phyloP scores from a whole-genome alignment of 2,113 vertebrate genomes.

The Barnardius zonarius region DNA sequence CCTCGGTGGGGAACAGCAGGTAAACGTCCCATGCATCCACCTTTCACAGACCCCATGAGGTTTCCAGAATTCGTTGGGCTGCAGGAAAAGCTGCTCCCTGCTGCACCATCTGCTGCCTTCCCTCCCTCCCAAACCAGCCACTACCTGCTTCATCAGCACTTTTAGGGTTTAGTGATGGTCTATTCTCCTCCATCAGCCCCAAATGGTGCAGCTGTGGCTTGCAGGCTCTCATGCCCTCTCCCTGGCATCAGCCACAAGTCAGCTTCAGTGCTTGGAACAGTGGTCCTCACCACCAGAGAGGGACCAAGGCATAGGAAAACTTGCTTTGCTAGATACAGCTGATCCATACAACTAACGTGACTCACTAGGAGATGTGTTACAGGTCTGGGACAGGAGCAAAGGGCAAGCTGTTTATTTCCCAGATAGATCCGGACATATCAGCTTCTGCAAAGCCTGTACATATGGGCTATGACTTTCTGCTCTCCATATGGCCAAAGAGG shows the following conservation, averaged over 20 bases:
- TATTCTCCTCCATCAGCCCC: background rate
- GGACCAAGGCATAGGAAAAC: background rate
- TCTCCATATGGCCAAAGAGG: background rate
- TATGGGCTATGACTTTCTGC: background rate
- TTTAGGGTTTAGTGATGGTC: background rate
- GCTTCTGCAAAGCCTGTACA: background rate
- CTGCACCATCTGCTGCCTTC: background rate
- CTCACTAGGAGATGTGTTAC: background rate
- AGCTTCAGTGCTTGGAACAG: background rate
- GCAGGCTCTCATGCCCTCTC: background rate
- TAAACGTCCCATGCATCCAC: background rate
- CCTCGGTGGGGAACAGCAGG: background rate
- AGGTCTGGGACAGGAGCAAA: background rate
- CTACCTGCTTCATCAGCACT: background rate
- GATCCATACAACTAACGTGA: background rate
- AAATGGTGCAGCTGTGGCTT: background rate
- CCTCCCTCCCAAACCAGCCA: background rate
- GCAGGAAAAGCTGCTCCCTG: background rate
- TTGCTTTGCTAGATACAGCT: background rate
- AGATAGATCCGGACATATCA: background rate
- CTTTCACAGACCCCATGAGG: background rate
- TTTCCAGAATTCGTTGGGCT: background rate
- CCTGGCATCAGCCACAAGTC: background rate
- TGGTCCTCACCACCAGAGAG: background rate
- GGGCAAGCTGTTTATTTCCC: background rate